A percentile compares a stretch with the other conserved stretches of the same genome.
Conservation (phyloP, 2,888 invertebrate species). For the Ormyrus labotus region DNA sequence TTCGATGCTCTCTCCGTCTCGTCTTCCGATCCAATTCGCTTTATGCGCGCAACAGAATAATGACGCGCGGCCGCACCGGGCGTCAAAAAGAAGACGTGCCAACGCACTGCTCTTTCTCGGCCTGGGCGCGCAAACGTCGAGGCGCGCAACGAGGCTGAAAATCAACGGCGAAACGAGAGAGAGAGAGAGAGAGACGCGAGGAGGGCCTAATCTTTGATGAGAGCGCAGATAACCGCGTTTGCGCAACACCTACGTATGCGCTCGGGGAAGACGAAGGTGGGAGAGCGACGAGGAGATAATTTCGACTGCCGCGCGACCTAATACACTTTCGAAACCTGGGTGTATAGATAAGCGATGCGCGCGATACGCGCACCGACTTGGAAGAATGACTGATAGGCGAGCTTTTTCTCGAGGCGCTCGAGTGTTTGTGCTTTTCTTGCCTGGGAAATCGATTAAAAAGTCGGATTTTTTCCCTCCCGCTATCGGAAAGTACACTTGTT, state of each 20-base stretch:
- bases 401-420: not conserved
- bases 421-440: not conserved
- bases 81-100: too few relatives aligned
- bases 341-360: slow-evolving; percentile 37
- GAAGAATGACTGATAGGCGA: not conserved
- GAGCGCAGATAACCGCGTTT: slow-evolving; percentile 42
- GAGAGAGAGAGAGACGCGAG: not conserved
- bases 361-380: too few relatives aligned
- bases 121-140: too few relatives aligned
- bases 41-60: not conserved
- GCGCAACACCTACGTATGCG: slow-evolving; percentile 19
- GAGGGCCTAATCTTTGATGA: slow-evolving; percentile 46
- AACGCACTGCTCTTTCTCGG: too few relatives aligned
- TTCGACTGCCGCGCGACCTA: slow-evolving; percentile 19
- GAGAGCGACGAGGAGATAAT: slow-evolving; percentile 26
- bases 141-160: too few relatives aligned
- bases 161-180: too few relatives aligned
- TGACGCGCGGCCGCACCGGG: not conserved
- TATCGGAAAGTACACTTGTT: too few relatives aligned
- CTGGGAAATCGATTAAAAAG: too few relatives aligned
- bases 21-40: not conserved
- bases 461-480: too few relatives aligned
- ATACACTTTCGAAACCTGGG: slow-evolving; percentile 32
- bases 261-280: not conserved
- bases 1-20: not conserved